Conservation (phyloP, 2,113 vertebrate genomes). For the Melanocharis versteri region DNA sequence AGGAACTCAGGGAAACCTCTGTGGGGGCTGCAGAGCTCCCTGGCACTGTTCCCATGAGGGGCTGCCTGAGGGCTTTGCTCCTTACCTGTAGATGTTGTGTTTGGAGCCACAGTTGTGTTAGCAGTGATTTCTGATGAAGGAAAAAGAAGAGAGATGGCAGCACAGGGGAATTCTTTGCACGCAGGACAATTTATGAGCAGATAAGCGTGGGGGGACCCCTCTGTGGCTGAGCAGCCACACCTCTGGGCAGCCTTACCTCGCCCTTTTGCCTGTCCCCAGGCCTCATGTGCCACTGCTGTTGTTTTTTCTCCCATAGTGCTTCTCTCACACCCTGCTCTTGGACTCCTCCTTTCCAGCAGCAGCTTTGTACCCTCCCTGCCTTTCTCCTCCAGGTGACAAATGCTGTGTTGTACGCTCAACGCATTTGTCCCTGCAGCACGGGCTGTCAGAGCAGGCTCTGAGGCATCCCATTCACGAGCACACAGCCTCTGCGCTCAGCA, state of each 20-base stretch:
- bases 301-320: rapidly evolving
- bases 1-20: rapidly evolving
- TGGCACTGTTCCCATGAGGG: background rate
- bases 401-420: rapidly evolving
- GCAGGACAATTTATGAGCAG: no score
- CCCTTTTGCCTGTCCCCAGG: rapidly evolving
- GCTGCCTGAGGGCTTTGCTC: background rate
- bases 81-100: rapidly evolving
- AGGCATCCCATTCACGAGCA: rapidly evolving
- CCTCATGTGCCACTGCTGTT: rapidly evolving
- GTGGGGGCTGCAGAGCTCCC: background rate
- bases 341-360: rapidly evolving
- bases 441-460: background rate
- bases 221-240: background rate
- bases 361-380: background rate
- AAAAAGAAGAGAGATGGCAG: background rate
- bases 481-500: no score
- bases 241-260: background rate
- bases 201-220: rapidly evolving
- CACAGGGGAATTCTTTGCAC: background rate
- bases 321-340: rapidly evolving
- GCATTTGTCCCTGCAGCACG: no score
- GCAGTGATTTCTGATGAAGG: rapidly evolving
- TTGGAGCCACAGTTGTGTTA: no score
- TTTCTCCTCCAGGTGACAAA: rapidly evolving